These are phyloP conservation scores for Uria aalge DNA, from an alignment of 2,113 vertebrate species.

Conservation along the genomic window DNA sequence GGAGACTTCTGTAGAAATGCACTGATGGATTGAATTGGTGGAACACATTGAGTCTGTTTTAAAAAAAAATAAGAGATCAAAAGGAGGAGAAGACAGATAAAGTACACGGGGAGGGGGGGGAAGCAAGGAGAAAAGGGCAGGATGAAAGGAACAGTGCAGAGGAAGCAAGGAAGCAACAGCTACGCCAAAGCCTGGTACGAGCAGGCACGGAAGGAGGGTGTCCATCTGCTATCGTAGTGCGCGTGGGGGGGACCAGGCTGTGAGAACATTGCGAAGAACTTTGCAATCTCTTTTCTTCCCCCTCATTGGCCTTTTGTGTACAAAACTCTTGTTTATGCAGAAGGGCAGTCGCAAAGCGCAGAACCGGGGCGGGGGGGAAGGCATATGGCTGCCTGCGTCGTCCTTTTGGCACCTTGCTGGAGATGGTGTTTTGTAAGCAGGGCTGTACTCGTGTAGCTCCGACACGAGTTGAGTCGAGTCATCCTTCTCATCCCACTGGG, in stretches of 20 bases:
- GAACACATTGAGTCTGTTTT: not conserved
- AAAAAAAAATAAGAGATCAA: not conserved
- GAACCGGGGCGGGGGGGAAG: not conserved
- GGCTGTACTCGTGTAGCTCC: not conserved
- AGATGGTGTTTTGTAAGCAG: not conserved
- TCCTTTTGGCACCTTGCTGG: not conserved
- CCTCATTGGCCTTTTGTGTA: not conserved
- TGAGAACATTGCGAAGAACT: not conserved
- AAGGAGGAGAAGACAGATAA: not conserved
- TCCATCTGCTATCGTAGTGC: not conserved
- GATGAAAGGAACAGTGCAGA: not conserved
- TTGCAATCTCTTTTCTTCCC: not conserved
- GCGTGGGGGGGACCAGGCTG: not conserved
- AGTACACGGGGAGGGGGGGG: not conserved
- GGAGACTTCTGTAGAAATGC: not conserved
- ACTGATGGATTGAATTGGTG: not conserved
- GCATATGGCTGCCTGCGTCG: not conserved
- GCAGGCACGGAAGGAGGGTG: not conserved
- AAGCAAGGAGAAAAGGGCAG: not conserved
- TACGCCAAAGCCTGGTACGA: not conserved
- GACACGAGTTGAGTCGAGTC: not conserved
- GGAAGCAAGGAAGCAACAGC: not conserved
- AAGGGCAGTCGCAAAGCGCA: not conserved
- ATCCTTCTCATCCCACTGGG: not conserved
- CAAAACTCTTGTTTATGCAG: not conserved